Base-by-base conservation (phyloP, 2,888 invertebrate species). In the Leucozona laternaria region DNA sequence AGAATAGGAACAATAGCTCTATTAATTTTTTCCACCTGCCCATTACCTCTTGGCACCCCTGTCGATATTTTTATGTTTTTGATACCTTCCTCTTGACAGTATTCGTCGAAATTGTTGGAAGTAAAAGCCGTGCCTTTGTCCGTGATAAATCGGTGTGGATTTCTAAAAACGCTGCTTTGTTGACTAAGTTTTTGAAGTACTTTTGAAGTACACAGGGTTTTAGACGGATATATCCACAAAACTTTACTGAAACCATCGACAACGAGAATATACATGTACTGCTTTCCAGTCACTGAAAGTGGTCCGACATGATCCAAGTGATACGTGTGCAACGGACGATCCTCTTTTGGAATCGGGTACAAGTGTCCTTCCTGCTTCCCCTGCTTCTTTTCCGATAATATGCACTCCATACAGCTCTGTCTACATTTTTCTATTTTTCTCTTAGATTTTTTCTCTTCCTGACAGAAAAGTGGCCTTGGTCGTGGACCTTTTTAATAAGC, bases 281-380 rank as follows among this genome's bases (percentile, higher is more conserved):
- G 25, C 17, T 79, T 58, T 0, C 20, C 8, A 0, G 90, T 91
- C 13, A 81, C 80, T 0, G 88, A 68, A 37, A 90, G 20, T 3
- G 90, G 90, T 1, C 91, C 91, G 0, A 91, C 10, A 88, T 64
- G 64, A 28, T 64, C 22, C 11, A 64, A 28, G 22, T 66, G 76
- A 2, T 34, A 64, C 1, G 76, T 76, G 4, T 57, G 45, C 2
- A 76, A 25, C 0, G 60, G 70, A 7, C 17, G 40, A 3, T 70
- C 53, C 5, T 31, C 22, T 13, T 70, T 71, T 10, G 20, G 15
- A 20, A 62, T 53, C 0, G 31, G 40, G 1, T 50, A 20, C 15
- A 50, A 43, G 20, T 17, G 43, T 6, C 77, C 77, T 48, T 68
- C 68, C 11, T 37, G 37, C 10, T 28, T 34, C 1, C 64, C n/a